Percentiles rank a stretch among this genome's conserved stretches.
phyloP scores from a whole-genome alignment of 2,113 vertebrate species.

The Notothenia coriiceps region DNA sequence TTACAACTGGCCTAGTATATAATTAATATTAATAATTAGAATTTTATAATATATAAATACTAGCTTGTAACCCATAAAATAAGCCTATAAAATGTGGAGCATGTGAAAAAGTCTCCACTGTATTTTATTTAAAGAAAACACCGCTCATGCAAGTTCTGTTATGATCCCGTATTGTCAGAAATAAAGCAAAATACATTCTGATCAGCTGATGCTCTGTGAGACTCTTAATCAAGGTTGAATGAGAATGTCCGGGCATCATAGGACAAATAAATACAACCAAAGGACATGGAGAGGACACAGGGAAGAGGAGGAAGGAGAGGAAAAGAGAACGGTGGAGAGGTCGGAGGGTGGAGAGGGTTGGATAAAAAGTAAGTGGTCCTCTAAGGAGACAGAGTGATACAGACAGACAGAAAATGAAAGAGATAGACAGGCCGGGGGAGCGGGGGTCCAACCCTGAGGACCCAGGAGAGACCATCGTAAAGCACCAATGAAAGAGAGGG shows the following conservation, averaged over 20 bases:
- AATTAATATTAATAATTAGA: not conserved
- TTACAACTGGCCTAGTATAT: not conserved
- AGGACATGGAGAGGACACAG: slow-evolving; percentile 25
- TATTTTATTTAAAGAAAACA: too few species aligned
- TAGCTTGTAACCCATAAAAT: not conserved
- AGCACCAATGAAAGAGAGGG: slow-evolving; percentile 29
- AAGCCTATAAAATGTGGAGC: too few species aligned
- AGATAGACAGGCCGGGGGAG: slow-evolving; percentile 38
- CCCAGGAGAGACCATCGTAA: slow-evolving; percentile 58
- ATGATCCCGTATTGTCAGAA: not conserved
- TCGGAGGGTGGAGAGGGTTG: slow-evolving; percentile 42
- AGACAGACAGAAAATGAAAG: slow-evolving; percentile 45
- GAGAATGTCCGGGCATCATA: slow-evolving; percentile 31
- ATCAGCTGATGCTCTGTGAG: not conserved
- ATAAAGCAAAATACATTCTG: not conserved
- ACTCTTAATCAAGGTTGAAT: not conserved
- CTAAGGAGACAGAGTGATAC: slow-evolving; percentile 41
- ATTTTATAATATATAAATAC: not conserved
- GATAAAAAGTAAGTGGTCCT: slow-evolving; percentile 67
- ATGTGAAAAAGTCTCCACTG: too few species aligned
- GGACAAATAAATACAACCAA: slow-evolving; percentile 49
- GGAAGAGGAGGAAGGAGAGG: slow-evolving; percentile 1
- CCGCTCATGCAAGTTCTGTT: too few species aligned
- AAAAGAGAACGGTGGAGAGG: slow-evolving; percentile 21
- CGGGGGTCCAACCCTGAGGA: slow-evolving; percentile 38